phyloP scores from a whole-genome alignment of 2,888 invertebrate genomes.

The Deilephila porcellus region DNA sequence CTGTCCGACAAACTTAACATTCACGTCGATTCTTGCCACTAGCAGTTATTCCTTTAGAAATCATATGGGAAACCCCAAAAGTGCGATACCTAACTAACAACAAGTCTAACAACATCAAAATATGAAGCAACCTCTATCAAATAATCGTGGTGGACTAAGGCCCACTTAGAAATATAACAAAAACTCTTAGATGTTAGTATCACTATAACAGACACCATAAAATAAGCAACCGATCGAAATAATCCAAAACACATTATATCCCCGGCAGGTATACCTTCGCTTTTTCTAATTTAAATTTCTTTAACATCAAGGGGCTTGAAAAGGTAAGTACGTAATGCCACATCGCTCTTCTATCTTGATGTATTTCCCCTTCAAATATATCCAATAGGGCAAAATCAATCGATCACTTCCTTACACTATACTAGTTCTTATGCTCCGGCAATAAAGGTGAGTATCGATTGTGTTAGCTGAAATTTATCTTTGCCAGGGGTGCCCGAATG shows the following conservation, averaged over 20 bases:
- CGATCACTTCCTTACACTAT: conserved; percentile 30
- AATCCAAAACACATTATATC: conserved; percentile 21
- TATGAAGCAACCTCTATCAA: no score
- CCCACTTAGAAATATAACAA: no score
- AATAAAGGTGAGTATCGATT: conserved; percentile 20
- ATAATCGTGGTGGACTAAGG: no score
- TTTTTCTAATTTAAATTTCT: conserved; percentile 38
- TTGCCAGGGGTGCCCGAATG: conserved; percentile 32
- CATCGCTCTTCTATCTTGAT: conserved; percentile 49
- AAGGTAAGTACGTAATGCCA: conserved; percentile 50
- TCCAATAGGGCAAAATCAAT: conserved; percentile 42
- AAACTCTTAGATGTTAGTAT: no score
- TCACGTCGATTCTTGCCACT: no score
- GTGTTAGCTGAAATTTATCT: conserved; percentile 30
- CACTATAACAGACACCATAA: not conserved
- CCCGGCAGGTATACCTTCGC: conserved; percentile 23
- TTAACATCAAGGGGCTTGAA: conserved; percentile 45
- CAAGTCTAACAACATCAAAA: no score
- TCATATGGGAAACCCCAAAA: no score
- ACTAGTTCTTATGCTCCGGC: conserved; percentile 30
- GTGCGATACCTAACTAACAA: no score
- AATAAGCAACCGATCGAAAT: not conserved
- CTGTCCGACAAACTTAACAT: no score
- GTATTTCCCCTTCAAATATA: conserved; percentile 49
- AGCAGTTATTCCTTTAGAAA: no score